These are phyloP conservation scores for Phragmatobia fuliginosa DNA, from an alignment of 2,888 invertebrate species.

Conservation along the genomic window DNA sequence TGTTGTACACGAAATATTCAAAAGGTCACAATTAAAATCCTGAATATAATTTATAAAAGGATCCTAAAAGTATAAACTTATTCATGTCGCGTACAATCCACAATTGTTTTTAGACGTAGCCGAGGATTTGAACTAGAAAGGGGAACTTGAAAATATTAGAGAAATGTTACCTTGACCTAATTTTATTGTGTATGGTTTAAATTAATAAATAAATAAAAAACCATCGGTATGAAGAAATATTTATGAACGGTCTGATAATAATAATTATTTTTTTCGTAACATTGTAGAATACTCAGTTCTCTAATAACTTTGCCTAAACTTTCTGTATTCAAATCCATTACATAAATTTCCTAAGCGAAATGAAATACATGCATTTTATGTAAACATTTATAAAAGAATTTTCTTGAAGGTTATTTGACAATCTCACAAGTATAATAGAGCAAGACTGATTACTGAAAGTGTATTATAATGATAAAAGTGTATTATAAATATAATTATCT, in stretches of 20 bases:
- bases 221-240: background rate
- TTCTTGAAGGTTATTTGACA: background rate
- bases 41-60: constrained; percentile 24
- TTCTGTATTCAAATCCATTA: background rate
- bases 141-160: background rate
- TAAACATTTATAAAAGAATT: background rate
- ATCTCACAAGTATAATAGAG: background rate
- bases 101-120: constrained; percentile 32
- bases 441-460: background rate
- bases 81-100: constrained; percentile 32
- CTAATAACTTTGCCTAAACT: background rate
- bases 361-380: background rate
- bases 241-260: background rate
- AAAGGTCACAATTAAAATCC: constrained; percentile 12
- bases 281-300: background rate
- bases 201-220: background rate
- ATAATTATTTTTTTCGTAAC: background rate
- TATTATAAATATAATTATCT: background rate
- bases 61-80: constrained; percentile 27
- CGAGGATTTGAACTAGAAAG: constrained; percentile 14
- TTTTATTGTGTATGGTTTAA: background rate
- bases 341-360: background rate
- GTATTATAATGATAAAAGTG: background rate
- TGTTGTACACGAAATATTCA: background rate
- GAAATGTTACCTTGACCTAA: background rate